Conservation (phyloP, 2,797 vertebrate species). For the Glyptemys insculpta region DNA sequence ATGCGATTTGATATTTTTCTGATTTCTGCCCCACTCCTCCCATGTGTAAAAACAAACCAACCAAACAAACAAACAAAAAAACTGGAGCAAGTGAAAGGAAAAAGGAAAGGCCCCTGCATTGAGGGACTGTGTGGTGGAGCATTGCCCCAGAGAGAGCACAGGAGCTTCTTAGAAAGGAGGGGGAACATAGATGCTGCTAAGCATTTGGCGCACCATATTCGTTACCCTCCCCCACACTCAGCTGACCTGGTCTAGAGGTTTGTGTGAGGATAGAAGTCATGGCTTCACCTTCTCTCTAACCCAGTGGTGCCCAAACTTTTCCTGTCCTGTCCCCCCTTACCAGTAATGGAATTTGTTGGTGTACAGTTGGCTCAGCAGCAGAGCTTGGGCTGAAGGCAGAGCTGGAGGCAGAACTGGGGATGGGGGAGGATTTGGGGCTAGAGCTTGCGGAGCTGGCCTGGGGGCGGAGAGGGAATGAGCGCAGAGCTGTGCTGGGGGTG, state of each 20-base stretch:
- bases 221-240: background rate
- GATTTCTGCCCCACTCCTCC: rapidly evolving
- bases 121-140: rapidly evolving
- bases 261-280: background rate
- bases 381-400: too few relatives aligned
- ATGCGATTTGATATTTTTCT: background rate
- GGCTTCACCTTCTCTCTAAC: too few relatives aligned
- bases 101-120: background rate
- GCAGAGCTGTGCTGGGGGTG: too few relatives aligned
- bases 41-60: background rate
- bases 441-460: too few relatives aligned
- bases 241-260: background rate
- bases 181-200: background rate
- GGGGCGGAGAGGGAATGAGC: too few relatives aligned
- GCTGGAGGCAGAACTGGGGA: too few relatives aligned
- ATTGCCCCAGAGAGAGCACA: rapidly evolving
- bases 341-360: too few relatives aligned
- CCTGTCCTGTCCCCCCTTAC: too few relatives aligned
- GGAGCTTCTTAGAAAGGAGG: background rate
- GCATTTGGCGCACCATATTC: rapidly evolving
- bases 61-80: background rate
- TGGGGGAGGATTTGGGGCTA: too few relatives aligned
- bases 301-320: too few relatives aligned
- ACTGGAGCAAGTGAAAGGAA: background rate
- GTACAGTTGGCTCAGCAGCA: too few relatives aligned